These are phyloP conservation scores for Polypedilum pembai DNA, from an alignment of 1,140 invertebrate genomes.

Conservation along the genomic window DNA sequence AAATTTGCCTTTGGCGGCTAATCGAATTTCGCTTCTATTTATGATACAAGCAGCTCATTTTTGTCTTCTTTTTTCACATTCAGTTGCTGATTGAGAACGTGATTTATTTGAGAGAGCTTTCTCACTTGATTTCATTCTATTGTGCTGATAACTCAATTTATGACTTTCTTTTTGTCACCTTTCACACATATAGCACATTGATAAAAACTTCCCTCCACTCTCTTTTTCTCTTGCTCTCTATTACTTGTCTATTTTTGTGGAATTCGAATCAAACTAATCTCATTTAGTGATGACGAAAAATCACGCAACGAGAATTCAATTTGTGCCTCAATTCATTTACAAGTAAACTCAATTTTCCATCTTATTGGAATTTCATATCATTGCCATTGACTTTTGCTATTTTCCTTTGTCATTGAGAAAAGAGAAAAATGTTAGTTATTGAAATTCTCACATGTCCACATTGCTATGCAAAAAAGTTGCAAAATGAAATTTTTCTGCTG, in stretches of 20 bases:
- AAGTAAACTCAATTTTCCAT: neutral
- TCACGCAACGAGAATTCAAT: slow-evolving; percentile 1
- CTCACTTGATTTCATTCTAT: neutral
- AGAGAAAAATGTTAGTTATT: neutral
- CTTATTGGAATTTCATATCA: neutral
- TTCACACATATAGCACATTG: neutral
- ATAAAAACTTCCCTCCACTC: neutral
- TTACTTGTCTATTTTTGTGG: neutral
- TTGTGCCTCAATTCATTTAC: neutral
- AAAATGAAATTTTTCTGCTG: slow-evolving; percentile 12
- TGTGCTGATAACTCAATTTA: slow-evolving; percentile 4
- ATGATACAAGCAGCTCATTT: slow-evolving; percentile 10
- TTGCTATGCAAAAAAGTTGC: neutral
- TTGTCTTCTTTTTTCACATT: neutral
- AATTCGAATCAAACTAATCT: neutral
- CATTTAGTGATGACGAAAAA: slow-evolving; percentile 9
- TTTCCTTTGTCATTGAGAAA: neutral
- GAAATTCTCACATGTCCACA: neutral
- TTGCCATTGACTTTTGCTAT: too few relatives aligned
- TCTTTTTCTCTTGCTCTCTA: neutral
- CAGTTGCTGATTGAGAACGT: neutral
- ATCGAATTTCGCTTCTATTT: neutral
- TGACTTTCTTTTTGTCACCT: slow-evolving; percentile 11
- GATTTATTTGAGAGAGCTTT: slow-evolving; percentile 3
- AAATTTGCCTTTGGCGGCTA: neutral